Conservation (phyloP, 2,888 invertebrate species). For the Phanerotoma sp. region DNA sequence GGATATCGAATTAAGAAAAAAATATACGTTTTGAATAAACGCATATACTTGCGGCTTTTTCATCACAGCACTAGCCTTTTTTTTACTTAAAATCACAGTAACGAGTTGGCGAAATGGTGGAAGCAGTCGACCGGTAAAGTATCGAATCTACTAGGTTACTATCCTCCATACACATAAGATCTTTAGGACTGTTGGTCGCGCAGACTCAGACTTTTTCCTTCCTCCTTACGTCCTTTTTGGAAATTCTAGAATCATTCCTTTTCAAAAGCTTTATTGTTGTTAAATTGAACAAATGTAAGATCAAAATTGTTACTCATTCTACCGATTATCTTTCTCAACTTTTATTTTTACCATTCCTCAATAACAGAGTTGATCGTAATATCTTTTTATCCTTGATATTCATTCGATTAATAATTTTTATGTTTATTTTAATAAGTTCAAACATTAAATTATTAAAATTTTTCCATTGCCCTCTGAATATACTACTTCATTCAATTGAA, state of each 20-base stretch:
- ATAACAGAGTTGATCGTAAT: no score
- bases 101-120: slow-evolving; percentile 1
- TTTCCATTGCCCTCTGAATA: no score
- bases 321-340: background rate
- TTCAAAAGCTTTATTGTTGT: background rate
- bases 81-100: background rate
- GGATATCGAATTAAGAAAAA: no score
- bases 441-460: no score
- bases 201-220: slow-evolving; percentile 25
- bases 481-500: no score
- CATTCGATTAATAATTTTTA: no score
- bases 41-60: background rate
- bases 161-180: slow-evolving; percentile 27
- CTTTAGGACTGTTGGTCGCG: slow-evolving; percentile 24
- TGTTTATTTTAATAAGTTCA: no score
- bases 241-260: background rate
- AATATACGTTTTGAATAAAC: background rate
- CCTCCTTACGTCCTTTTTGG: slow-evolving; percentile 6
- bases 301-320: slow-evolving; percentile 12
- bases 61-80: background rate
- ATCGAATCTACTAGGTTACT: slow-evolving; percentile 27
- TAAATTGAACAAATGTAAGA: background rate
- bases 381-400: no score
- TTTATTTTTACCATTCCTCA: no score
- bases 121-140: slow-evolving; percentile 18